Evolutionary conservation across 2,888 invertebrate species (phyloP).

Genomic region (Meganola albula): DNA sequence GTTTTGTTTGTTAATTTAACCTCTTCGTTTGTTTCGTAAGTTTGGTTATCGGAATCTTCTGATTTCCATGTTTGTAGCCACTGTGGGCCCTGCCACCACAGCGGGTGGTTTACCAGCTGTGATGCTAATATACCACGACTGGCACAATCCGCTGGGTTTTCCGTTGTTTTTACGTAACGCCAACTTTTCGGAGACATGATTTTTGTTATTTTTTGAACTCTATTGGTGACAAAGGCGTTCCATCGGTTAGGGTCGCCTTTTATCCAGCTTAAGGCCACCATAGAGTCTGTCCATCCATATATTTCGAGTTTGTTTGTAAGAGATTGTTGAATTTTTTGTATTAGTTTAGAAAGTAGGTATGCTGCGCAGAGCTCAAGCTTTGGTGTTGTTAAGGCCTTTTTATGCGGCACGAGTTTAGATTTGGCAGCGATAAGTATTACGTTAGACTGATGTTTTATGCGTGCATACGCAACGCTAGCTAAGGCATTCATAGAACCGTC

Average conservation of each 20-base stretch:
- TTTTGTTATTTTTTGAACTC: no score
- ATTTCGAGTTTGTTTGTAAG: not conserved
- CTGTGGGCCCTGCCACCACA: slow-evolving; percentile 2
- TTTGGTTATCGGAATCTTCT: no score
- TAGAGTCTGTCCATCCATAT: slow-evolving; percentile 3
- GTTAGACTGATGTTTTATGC: no score
- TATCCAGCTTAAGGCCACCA: slow-evolving; percentile 3
- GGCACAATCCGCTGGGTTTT: slow-evolving; percentile 5
- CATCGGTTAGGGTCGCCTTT: slow-evolving; percentile 5
- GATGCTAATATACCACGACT: slow-evolving; percentile 1
- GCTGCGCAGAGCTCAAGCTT: slow-evolving; percentile 3
- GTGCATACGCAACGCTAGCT: slow-evolving; percentile 3
- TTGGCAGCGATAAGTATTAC: not conserved
- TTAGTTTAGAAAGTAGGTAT: not conserved
- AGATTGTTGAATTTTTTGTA: not conserved
- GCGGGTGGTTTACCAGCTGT: not conserved
- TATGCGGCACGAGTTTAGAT: slow-evolving; percentile 1
- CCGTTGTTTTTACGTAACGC: not conserved
- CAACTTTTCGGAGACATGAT: no score
- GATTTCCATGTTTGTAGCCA: not conserved
- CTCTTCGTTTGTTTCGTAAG: no score
- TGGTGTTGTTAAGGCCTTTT: slow-evolving; percentile 2
- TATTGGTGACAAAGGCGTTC: slow-evolving; percentile 10
- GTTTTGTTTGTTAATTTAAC: no score
- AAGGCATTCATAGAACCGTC: slow-evolving; percentile 7